phyloP scores from a whole-genome alignment of 1,140 invertebrate genomes.

The Myzus persicae region DNA sequence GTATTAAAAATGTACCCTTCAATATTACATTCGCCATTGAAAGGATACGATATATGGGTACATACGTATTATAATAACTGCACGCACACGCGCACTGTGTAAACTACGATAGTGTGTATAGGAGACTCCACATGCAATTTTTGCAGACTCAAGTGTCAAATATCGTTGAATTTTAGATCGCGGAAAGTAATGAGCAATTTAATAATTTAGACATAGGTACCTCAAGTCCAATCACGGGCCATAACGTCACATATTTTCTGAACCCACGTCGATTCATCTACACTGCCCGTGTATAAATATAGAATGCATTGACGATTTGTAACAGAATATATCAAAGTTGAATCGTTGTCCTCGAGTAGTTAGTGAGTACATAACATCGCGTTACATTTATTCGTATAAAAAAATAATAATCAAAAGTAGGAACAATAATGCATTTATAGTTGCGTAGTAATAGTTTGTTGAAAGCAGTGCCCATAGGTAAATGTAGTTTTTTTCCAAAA shows the following conservation, averaged over 20 bases:
- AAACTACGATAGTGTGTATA: not conserved
- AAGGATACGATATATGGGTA: not conserved
- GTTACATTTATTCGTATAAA: no score
- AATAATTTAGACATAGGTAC: slow-evolving; percentile 18
- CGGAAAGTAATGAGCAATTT: slow-evolving; percentile 40
- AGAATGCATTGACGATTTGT: not conserved
- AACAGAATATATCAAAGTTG: not conserved
- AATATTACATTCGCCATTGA: slow-evolving; percentile 16
- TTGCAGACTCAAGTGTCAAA: slow-evolving; percentile 28
- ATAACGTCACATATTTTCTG: slow-evolving; percentile 3
- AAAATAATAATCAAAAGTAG: no score
- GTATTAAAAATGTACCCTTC: slow-evolving; percentile 34
- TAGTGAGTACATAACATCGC: not conserved
- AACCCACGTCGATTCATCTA: not conserved
- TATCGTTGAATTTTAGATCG: slow-evolving; percentile 16
- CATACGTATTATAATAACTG: not conserved
- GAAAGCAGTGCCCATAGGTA: no score
- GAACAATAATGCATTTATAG: no score
- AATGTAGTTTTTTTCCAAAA: no score
- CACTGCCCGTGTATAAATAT: no score
- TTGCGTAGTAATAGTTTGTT: no score
- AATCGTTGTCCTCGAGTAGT: not conserved
- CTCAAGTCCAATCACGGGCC: not conserved
- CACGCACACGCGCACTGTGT: not conserved
- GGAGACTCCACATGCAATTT: not conserved